Conservation (phyloP, 2,797 vertebrate species). For the Pterois miles region DNA sequence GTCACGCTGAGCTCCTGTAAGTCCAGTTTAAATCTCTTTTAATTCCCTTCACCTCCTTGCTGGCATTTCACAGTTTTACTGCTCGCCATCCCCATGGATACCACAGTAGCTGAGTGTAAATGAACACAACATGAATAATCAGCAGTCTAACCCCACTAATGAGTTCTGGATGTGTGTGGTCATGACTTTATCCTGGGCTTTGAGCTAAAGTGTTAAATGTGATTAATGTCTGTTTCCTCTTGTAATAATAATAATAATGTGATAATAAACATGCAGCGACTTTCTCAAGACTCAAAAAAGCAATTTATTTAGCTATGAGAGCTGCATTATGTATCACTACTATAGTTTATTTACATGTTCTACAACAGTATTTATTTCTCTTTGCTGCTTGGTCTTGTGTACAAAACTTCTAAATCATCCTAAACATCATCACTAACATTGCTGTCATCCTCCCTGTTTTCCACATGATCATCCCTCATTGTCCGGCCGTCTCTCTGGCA, state of each 20-base stretch:
- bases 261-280: background rate
- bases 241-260: background rate
- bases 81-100: conserved; percentile 35
- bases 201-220: background rate
- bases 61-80: conserved; percentile 19
- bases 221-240: background rate
- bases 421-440: conserved; percentile 42
- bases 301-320: conserved; percentile 60
- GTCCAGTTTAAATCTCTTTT: conserved; percentile 16
- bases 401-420: conserved; percentile 51
- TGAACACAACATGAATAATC: conserved; percentile 49
- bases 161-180: conserved; percentile 39
- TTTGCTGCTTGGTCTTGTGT: conserved; percentile 32
- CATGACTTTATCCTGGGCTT: conserved; percentile 14
- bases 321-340: conserved; percentile 52
- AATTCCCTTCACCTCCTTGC: conserved; percentile 10
- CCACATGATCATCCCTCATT: conserved; percentile 20
- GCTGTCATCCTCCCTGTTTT: conserved; percentile 13
- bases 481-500: conserved; percentile 39
- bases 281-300: conserved; percentile 62
- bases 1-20: conserved; percentile 13
- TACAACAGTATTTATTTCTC: conserved; percentile 36
- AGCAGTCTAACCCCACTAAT: conserved; percentile 33
- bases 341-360: conserved; percentile 75
- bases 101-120: conserved; percentile 30